phyloP scores from a whole-genome alignment of 1,140 invertebrate genomes.

The Hesperophylax magnus region DNA sequence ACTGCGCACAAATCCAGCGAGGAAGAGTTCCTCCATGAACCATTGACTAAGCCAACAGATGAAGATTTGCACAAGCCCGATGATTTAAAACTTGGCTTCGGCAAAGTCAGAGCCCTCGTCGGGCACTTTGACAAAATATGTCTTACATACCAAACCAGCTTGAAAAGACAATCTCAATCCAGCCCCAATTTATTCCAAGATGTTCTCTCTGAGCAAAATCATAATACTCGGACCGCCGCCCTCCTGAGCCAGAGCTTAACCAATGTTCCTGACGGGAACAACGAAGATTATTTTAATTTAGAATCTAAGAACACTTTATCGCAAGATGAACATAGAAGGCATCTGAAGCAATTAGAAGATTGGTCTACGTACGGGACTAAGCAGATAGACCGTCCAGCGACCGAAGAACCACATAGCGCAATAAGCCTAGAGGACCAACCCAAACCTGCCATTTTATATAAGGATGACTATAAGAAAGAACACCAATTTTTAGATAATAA shows the following conservation, averaged over 20 bases:
- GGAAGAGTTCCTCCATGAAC: background rate
- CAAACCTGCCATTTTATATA: conserved; percentile 50
- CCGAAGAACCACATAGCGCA: background rate
- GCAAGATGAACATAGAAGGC: conserved; percentile 71
- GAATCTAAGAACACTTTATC: conserved; percentile 64
- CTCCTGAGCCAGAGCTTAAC: conserved; percentile 63
- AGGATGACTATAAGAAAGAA: conserved; percentile 52
- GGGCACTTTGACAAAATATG: conserved; percentile 74
- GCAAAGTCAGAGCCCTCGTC: conserved; percentile 75
- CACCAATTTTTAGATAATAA: conserved; percentile 29
- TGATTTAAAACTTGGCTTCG: conserved; percentile 73
- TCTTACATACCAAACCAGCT: conserved; percentile 65
- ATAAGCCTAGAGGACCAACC: background rate
- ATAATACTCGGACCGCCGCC: background rate
- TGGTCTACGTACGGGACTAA: conserved; percentile 72
- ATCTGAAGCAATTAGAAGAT: conserved; percentile 73
- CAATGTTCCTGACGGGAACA: conserved; percentile 58
- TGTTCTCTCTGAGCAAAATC: background rate
- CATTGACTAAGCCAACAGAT: background rate
- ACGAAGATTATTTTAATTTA: conserved; percentile 56
- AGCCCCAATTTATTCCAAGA: conserved; percentile 65
- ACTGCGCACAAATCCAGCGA: background rate
- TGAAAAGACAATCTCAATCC: conserved; percentile 67
- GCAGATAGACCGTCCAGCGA: background rate
- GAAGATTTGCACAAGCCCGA: conserved; percentile 75